Evolutionary conservation across 2,888 invertebrate species (phyloP).

Genomic region (Cotesia congregata): DNA sequence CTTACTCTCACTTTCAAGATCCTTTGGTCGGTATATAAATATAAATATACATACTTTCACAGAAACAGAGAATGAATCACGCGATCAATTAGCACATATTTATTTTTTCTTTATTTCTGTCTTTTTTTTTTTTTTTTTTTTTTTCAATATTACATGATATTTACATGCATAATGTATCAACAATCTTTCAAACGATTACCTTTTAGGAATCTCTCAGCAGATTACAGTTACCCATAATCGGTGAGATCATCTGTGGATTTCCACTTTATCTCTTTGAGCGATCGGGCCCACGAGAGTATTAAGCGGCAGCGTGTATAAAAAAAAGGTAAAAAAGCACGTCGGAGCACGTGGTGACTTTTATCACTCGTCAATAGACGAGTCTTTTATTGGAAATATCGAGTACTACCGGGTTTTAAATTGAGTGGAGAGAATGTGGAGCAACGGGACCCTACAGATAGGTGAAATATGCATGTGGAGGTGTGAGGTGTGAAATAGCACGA

Average conservation of each 20-base stretch:
- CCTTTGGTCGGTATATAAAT: not conserved
- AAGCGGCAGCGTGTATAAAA: not conserved
- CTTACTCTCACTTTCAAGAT: slow-evolving; percentile 11
- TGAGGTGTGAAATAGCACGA: slow-evolving; percentile 31
- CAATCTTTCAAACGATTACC: not conserved
- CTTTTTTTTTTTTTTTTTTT: not conserved
- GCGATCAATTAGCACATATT: not conserved
- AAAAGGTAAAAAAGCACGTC: not conserved
- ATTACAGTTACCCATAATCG: not conserved
- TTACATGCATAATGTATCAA: not conserved
- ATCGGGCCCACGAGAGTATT: not conserved
- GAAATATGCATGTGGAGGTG: not conserved
- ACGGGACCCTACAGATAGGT: not conserved
- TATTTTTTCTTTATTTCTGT: too few relatives aligned
- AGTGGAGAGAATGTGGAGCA: not conserved
- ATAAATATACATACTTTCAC: not conserved
- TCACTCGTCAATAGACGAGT: not conserved
- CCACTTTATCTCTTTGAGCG: not conserved
- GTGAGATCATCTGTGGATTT: not conserved
- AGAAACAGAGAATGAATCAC: not conserved
- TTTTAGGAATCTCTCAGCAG: not conserved
- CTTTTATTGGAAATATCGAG: slow-evolving; percentile 16
- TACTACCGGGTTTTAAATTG: slow-evolving; percentile 5
- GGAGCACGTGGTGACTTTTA: slow-evolving; percentile 4
- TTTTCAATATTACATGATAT: not conserved